Conservation (phyloP, 2,888 invertebrate genomes). For the Glyphotaelius pellucidus region DNA sequence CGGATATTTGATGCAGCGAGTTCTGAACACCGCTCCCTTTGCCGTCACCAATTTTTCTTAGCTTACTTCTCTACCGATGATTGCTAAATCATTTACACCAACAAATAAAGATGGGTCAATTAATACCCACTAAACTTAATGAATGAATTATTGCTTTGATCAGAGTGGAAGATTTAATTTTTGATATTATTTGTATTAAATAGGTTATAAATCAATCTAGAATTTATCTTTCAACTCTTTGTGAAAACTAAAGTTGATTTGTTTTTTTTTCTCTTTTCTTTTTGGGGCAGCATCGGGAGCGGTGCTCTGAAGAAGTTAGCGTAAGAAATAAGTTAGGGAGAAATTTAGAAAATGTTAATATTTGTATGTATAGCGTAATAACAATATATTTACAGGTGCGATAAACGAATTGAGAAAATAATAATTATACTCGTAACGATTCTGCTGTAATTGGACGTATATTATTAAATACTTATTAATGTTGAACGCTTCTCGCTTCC, state of each 20-base stretch:
- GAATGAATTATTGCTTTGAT: neutral
- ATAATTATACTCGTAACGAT: constrained; percentile 30
- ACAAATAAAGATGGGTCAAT: neutral
- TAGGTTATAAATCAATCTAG: neutral
- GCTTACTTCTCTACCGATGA: neutral
- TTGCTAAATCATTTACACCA: neutral
- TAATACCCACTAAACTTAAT: neutral
- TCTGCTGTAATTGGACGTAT: constrained; percentile 33
- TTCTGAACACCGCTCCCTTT: neutral
- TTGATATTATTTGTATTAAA: neutral
- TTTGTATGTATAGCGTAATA: constrained; percentile 49
- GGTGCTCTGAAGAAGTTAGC: constrained; percentile 21
- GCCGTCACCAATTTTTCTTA: neutral
- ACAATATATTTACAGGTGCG: constrained; percentile 53
- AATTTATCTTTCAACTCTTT: neutral
- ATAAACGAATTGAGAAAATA: constrained; percentile 50
- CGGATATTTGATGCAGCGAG: constrained; percentile 23
- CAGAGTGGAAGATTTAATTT: too few relatives aligned
- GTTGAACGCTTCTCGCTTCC: constrained; percentile 44
- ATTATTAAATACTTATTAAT: constrained; percentile 39
- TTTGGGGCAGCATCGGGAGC: constrained; percentile 18
- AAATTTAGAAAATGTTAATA: constrained; percentile 56
- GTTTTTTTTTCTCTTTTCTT: neutral
- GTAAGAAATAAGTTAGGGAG: constrained; percentile 42
- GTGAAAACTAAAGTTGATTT: too few relatives aligned